Percentiles rank a stretch among this genome's conserved stretches.
phyloP scores from a whole-genome alignment of 2,888 invertebrate genomes.

The Phyllotreta cruciferae region DNA sequence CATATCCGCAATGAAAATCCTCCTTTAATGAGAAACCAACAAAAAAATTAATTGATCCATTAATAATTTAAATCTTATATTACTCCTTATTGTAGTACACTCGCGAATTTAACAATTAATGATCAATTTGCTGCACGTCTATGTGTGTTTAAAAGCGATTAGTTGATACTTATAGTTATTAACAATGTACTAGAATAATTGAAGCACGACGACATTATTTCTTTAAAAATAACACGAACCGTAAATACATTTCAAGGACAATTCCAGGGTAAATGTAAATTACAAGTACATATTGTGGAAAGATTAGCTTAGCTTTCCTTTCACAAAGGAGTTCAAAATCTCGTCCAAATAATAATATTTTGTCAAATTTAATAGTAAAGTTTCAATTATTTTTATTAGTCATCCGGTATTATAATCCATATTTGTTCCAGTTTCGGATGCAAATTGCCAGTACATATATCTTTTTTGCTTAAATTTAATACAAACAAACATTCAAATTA shows the following conservation, averaged over 20 bases:
- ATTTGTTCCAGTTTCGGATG: neutral
- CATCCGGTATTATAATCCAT: no score
- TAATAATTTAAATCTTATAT: no score
- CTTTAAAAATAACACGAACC: constrained; percentile 10
- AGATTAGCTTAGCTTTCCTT: neutral
- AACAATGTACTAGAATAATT: constrained; percentile 25
- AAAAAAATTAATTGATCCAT: no score
- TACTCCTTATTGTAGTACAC: constrained; percentile 5
- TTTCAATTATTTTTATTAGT: no score
- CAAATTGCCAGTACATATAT: neutral
- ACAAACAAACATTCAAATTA: constrained; percentile 24
- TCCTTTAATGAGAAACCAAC: no score
- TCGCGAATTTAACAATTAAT: no score
- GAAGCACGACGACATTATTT: constrained; percentile 7
- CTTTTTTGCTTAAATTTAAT: constrained; percentile 9
- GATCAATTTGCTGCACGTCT: neutral
- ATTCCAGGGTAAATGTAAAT: neutral
- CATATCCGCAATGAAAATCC: neutral
- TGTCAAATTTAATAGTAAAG: no score
- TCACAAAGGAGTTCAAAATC: no score
- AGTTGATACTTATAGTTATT: constrained; percentile 25
- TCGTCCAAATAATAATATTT: no score
- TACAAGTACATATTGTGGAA: neutral
- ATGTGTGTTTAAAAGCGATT: constrained; percentile 2
- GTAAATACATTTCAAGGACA: constrained; percentile 2